phyloP scores from a whole-genome alignment of 2,113 vertebrate genomes.

The Corynorhinus townsendii region DNA sequence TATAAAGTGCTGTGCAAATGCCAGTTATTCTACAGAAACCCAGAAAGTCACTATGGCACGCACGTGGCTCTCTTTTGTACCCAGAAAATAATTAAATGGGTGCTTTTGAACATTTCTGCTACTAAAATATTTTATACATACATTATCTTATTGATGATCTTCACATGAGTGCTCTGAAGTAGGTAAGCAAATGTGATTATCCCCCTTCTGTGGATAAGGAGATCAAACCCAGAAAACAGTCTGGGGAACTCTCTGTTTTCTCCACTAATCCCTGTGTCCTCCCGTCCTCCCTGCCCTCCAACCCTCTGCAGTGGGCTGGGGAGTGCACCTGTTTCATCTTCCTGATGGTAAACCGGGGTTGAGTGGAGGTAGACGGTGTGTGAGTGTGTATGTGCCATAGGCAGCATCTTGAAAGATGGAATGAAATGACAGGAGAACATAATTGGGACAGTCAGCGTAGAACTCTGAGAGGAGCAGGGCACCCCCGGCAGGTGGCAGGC shows the following conservation, averaged over 20 bases:
- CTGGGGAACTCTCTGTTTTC: not conserved
- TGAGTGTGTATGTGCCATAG: not conserved
- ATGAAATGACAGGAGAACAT: not conserved
- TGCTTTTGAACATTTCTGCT: constrained; percentile 1
- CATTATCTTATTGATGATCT: not conserved
- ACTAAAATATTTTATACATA: not conserved
- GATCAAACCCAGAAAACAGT: not conserved
- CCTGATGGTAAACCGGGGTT: too few species aligned
- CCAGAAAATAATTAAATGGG: constrained; percentile 2
- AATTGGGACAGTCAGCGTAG: not conserved
- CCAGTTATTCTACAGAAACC: not conserved
- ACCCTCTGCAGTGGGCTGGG: not conserved
- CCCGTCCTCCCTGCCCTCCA: not conserved
- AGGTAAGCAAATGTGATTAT: not conserved
- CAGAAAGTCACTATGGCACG: not conserved
- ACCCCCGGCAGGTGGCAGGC: not conserved
- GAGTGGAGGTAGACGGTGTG: too few species aligned
- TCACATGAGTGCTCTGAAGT: not conserved
- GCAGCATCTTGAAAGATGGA: not conserved
- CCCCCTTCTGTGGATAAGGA: not conserved
- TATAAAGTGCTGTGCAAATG: not conserved
- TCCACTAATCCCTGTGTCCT: not conserved
- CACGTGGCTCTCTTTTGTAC: not conserved
- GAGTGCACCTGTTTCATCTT: not conserved
- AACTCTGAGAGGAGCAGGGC: not conserved